Conservation (phyloP, 2,888 invertebrate species). For the Pandemis cinnamomeana region DNA sequence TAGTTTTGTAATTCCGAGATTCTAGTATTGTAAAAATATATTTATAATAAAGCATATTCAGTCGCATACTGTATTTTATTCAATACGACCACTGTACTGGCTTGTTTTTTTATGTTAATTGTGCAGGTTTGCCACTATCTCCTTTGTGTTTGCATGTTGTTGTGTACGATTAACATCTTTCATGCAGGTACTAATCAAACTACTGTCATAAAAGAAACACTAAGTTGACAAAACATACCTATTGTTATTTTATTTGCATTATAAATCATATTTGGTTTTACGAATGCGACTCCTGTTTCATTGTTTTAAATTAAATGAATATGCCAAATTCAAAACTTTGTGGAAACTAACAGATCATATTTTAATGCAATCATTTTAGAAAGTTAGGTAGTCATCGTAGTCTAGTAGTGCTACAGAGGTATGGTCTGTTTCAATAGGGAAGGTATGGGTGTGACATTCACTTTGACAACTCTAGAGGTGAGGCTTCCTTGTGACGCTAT, state of each 20-base stretch:
- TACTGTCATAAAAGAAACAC: neutral
- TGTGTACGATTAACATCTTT: conserved; percentile 17
- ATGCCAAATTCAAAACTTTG: neutral
- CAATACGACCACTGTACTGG: conserved; percentile 52
- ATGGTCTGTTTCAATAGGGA: no score
- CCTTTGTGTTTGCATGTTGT: conserved; percentile 61
- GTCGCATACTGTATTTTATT: conserved; percentile 79
- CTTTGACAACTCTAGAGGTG: no score
- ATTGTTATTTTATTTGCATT: conserved; percentile 33
- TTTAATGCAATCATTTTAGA: neutral
- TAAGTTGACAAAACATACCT: neutral
- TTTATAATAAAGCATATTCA: conserved; percentile 82
- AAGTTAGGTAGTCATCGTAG: neutral
- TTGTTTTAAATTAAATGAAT: neutral
- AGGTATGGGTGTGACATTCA: no score
- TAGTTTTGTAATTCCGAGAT: conserved; percentile 74
- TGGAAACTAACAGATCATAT: neutral
- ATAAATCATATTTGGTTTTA: neutral
- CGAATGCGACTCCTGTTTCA: neutral
- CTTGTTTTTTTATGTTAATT: conserved; percentile 74
- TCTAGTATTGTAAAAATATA: conserved; percentile 77
- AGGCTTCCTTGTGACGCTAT: no score
- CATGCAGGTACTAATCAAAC: conserved; percentile 10
- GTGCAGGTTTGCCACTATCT: conserved; percentile 83
- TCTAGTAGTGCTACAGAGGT: neutral